Evolutionary conservation across 1,140 invertebrate species (phyloP), one percentile per base, ranked within the genome.

Genomic region (Plectrocnemia conspersa): DNA sequence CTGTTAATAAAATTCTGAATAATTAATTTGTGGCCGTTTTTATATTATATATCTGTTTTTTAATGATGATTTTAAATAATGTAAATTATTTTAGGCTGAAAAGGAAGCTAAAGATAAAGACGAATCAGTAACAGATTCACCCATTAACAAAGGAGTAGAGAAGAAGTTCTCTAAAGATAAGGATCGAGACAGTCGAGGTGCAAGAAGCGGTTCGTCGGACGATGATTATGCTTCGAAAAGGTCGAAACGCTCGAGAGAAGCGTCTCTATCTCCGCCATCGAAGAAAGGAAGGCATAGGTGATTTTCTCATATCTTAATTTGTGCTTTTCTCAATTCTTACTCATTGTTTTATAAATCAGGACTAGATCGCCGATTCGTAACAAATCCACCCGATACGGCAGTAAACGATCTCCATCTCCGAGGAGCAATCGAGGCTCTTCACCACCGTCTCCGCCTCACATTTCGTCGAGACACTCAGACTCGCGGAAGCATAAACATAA

Each of bases 201-300:
- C 24, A 6, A 50, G 59, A 15, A 62, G 59, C 19, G 55, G 54
- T 11, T 62, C 59, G 10, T 62, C 59, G 15, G 59, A 62, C 27
- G 59, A 62, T 23, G 59, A 50, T 13, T 62, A 58, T 25, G 47
- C 33, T n/a, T 70, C 69, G 3, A 72, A 68, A 59, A 74, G 74
- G 52, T 73, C 72, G 1, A 76, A 76, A 60, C 73, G 72, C 58
- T 74, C 72, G 0, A 65, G 71, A 21, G 73, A 75, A 46, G 63
- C 65, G 1, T 69, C 72, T n/a, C 41, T 70, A 15, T 76, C 73
- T 11, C 73, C 73, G 11, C 71, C 72, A 19, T 64, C 63, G 16
- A 74, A 74, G 44, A 59, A 67, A 27, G 68, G 67, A 0, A 59
- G 73, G 35, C 64, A 74, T 46, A 61, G 56, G 71, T 73, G 59